phyloP scores from a whole-genome alignment of 2,113 vertebrate species.

The Gyps fulvus region DNA sequence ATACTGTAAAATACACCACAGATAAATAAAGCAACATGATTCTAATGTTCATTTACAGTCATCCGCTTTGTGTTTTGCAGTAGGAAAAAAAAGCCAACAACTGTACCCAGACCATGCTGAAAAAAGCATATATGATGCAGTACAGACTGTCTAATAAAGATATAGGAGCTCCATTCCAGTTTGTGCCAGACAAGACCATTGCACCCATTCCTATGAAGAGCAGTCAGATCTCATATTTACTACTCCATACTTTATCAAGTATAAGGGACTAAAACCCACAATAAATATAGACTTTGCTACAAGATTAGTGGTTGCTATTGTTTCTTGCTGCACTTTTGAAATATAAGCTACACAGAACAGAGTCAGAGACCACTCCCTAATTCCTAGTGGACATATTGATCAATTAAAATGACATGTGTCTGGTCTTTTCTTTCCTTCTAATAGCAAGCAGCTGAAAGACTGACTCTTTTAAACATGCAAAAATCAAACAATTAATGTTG shows the following conservation, averaged over 20 bases:
- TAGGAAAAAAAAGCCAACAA: not conserved
- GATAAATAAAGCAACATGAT: not conserved
- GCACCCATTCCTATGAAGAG: not conserved
- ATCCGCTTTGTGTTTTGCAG: not conserved
- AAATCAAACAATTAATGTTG: conserved; percentile 50
- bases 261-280: not conserved
- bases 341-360: conserved; percentile 47
- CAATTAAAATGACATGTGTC: conserved; percentile 73
- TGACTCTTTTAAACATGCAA: conserved; percentile 26
- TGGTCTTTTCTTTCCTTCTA: conserved; percentile 61
- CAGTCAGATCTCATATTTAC: not conserved
- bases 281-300: not conserved
- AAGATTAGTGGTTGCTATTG: not conserved
- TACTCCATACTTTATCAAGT: not conserved
- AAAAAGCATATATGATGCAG: not conserved
- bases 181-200: conserved; percentile 53
- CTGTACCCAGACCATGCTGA: not conserved
- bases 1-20: conserved; percentile 4
- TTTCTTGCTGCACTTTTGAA: conserved; percentile 44
- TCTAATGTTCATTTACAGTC: not conserved
- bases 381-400: conserved; percentile 75
- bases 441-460: conserved; percentile 53
- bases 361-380: conserved; percentile 78
- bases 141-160: conserved; percentile 64
- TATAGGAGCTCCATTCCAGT: conserved; percentile 35